Evolutionary conservation across 2,797 vertebrate species (phyloP).

Genomic region (Botia almorhae): DNA sequence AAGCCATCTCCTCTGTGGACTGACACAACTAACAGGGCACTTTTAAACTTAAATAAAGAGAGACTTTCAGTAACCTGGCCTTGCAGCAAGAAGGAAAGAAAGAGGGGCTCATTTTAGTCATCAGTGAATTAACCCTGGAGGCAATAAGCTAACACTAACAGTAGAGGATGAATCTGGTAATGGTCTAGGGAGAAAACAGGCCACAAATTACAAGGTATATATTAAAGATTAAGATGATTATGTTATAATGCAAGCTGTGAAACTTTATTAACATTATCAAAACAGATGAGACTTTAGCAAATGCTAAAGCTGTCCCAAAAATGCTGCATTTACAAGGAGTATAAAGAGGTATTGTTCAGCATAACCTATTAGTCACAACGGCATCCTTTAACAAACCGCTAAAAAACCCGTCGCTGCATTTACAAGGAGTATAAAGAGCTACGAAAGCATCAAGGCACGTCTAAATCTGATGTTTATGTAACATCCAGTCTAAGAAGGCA

Average conservation of each 20-base stretch:
- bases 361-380: not conserved
- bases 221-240: constrained; percentile 1
- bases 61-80: constrained; percentile 12
- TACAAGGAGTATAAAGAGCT: not conserved
- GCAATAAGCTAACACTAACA: constrained; percentile 16
- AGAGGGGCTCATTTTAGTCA: constrained; percentile 19
- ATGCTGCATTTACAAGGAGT: no score
- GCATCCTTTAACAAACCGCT: not conserved
- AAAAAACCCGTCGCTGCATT: not conserved
- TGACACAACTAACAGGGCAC: constrained; percentile 10
- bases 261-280: not conserved
- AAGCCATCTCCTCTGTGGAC: constrained; percentile 16
- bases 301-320: not conserved
- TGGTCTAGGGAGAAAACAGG: not conserved
- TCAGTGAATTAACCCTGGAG: constrained; percentile 30
- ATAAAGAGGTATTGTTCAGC: constrained; percentile 8
- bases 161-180: constrained; percentile 16
- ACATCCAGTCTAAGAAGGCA: no score
- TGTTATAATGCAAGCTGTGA: not conserved
- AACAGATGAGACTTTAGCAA: not conserved
- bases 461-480: not conserved
- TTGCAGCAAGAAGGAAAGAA: not conserved
- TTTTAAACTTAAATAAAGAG: constrained; percentile 39
- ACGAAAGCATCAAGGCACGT: not conserved
- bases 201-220: constrained; percentile 13